phyloP scores from a whole-genome alignment of 2,113 vertebrate species.

The Aplodontia rufa region DNA sequence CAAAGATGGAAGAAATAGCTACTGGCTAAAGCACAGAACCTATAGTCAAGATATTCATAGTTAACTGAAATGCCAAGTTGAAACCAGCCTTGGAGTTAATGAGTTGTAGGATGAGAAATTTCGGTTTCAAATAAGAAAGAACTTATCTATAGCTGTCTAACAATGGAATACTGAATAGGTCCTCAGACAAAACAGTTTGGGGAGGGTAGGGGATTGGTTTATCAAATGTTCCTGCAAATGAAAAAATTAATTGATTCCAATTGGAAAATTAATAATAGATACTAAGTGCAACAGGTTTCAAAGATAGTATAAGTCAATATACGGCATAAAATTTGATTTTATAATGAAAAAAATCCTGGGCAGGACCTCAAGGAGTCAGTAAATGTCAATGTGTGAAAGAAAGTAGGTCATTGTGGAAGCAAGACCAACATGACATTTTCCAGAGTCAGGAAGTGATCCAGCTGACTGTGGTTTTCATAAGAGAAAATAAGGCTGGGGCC shows the following conservation, averaged over 20 bases:
- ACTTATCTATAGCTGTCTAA: not conserved
- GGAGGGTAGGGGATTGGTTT: not conserved
- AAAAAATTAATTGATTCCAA: not conserved
- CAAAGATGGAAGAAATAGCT: not conserved
- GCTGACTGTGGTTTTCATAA: not conserved
- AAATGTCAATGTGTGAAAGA: not conserved
- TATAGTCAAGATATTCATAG: not conserved
- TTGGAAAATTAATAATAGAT: not conserved
- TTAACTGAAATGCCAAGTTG: not conserved
- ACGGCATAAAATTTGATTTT: slow-evolving; percentile 27
- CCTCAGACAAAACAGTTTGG: not conserved
- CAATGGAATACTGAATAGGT: not conserved
- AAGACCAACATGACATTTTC: not conserved
- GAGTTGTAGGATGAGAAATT: not conserved
- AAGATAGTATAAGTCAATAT: not conserved
- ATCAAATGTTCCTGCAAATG: not conserved
- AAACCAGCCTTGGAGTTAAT: not conserved
- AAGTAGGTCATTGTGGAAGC: not conserved
- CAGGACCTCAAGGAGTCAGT: not conserved
- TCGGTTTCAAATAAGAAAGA: not conserved
- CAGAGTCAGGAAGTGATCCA: not conserved
- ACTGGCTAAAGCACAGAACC: not conserved
- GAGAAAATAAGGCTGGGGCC: not conserved
- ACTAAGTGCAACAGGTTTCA: not conserved
- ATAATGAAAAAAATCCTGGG: not conserved